These are phyloP conservation scores for Imbricaverruca yamaguchii DNA, from an alignment of 2,888 invertebrate genomes.

Conservation along the genomic window DNA sequence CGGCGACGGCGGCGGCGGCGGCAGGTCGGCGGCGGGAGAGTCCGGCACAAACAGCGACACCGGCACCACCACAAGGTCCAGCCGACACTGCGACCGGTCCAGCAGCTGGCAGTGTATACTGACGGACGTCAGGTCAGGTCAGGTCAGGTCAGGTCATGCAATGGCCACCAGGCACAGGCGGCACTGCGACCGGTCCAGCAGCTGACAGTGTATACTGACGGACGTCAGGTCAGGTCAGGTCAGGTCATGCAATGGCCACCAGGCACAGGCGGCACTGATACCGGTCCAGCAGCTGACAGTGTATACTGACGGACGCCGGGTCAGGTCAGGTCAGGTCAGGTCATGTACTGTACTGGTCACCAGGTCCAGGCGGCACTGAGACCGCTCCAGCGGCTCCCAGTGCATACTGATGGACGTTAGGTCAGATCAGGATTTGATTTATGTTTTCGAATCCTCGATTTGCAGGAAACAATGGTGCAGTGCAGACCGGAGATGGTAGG, in stretches of 20 bases:
- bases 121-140: no score
- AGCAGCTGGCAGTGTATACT: conserved; percentile 90
- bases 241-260: no score
- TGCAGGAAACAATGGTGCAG: no score
- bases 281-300: conserved; percentile 84
- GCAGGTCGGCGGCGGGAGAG: conserved; percentile 42
- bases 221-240: no score
- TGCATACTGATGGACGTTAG: conserved; percentile 74
- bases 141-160: no score
- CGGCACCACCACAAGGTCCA: conserved; percentile 76
- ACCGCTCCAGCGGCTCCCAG: conserved; percentile 81
- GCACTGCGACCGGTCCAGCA: conserved; percentile 81
- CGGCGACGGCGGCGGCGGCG: conserved; percentile 36
- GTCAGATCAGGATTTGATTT: no score
- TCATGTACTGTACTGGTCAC: no score
- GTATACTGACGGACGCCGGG: conserved; percentile 69
- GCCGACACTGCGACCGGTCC: conserved; percentile 73
- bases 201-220: conserved; percentile 78
- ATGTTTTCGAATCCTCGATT: no score
- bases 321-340: no score
- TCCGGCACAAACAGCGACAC: conserved; percentile 37
- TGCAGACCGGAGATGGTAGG: no score
- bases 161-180: conserved; percentile 73
- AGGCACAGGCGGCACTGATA: conserved; percentile 80
- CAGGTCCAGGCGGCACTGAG: conserved; percentile 78